Evolutionary conservation across 2,888 invertebrate species (phyloP).

Genomic region (Bombyx huttoni): DNA sequence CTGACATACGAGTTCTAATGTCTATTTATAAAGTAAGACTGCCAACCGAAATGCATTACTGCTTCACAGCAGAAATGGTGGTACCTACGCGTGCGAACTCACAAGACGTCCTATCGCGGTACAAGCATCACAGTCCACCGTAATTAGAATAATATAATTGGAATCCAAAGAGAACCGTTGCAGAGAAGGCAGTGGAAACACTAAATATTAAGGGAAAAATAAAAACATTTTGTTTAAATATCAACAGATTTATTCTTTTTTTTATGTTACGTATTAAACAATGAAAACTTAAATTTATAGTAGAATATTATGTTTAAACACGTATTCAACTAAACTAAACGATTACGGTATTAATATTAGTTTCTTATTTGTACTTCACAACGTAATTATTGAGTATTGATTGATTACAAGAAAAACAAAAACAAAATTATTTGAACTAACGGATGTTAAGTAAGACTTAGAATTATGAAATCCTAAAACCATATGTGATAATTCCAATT

Average conservation of each 20-base stretch:
- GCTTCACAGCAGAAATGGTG: no score
- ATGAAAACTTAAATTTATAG: neutral
- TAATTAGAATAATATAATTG: no score
- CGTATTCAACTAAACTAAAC: neutral
- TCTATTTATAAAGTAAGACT: no score
- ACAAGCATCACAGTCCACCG: no score
- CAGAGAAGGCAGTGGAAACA: no score
- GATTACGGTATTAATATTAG: neutral
- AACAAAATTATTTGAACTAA: neutral
- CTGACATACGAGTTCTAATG: no score
- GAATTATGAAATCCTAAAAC: no score
- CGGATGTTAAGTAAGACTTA: neutral
- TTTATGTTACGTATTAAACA: neutral
- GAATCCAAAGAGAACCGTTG: no score
- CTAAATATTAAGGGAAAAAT: neutral
- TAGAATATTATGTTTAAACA: neutral
- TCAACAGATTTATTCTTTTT: neutral
- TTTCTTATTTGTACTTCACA: slow-evolving; percentile 33
- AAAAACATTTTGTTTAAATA: neutral
- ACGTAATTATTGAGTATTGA: slow-evolving; percentile 35
- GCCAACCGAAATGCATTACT: no score
- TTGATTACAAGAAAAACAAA: slow-evolving; percentile 5
- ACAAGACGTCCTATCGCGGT: no score
- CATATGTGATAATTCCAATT: no score
- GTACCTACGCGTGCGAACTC: no score